These are phyloP conservation scores for Trichogramma dendrolimi DNA, from an alignment of 2,888 invertebrate species.

Conservation along the genomic window DNA sequence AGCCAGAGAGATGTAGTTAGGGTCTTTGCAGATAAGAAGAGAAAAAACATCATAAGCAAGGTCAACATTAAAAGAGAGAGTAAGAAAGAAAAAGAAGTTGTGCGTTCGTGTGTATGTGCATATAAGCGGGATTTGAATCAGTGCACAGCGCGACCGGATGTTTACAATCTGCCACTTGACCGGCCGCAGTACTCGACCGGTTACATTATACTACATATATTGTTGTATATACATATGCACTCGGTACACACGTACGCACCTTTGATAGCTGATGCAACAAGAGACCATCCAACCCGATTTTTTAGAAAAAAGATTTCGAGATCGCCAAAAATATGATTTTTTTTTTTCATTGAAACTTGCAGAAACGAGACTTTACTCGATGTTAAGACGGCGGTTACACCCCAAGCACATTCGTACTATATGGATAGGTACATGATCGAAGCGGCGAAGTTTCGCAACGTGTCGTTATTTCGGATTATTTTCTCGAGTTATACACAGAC, in stretches of 20 bases:
- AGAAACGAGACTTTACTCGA: too few relatives aligned
- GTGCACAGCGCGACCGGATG: conserved; percentile 38
- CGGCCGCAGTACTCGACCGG: conserved; percentile 33
- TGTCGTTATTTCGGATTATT: too few relatives aligned
- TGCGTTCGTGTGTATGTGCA: conserved; percentile 2
- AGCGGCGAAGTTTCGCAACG: too few relatives aligned
- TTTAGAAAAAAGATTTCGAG: too few relatives aligned
- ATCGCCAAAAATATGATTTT: too few relatives aligned
- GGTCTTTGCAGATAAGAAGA: neutral
- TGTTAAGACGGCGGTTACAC: too few relatives aligned
- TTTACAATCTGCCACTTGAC: conserved; percentile 48
- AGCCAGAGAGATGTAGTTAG: neutral
- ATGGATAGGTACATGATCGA: too few relatives aligned
- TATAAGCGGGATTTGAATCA: neutral
- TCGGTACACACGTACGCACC: neutral
- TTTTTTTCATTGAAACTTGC: too few relatives aligned
- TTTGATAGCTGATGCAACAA: too few relatives aligned
- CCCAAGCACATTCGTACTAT: too few relatives aligned
- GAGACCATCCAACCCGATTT: too few relatives aligned
- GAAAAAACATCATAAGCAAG: neutral
- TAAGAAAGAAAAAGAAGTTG: conserved; percentile 2
- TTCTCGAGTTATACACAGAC: too few relatives aligned
- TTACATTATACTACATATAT: conserved; percentile 23
- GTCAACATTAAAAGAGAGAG: neutral
- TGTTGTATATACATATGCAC: neutral